Conservation (phyloP, 2,888 invertebrate genomes). For the Corbicula japonica region DNA sequence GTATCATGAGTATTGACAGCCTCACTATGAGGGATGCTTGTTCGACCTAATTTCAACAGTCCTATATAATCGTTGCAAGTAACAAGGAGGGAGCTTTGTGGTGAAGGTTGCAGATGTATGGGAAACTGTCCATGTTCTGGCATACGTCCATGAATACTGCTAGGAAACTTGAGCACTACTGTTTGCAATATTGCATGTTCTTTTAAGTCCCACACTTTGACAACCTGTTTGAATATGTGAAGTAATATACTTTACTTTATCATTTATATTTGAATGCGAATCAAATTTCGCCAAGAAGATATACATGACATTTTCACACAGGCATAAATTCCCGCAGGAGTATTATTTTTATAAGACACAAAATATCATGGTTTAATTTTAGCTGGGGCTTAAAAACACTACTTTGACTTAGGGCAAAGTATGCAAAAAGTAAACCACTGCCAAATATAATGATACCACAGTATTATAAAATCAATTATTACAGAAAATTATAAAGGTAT, state of each 20-base stretch:
- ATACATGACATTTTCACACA: no score
- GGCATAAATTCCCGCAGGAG: no score
- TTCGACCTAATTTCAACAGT: constrained; percentile 81
- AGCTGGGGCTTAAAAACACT: no score
- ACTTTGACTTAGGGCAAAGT: no score
- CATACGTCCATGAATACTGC: constrained; percentile 83
- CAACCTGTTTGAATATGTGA: no score
- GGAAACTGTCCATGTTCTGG: constrained; percentile 86
- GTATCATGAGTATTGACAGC: constrained; percentile 82
- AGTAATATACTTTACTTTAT: no score
- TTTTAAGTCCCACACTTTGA: constrained; percentile 86
- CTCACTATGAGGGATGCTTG: constrained; percentile 70
- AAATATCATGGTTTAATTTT: no score
- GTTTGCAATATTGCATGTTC: constrained; percentile 86
- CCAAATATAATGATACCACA: no score
- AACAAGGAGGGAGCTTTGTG: constrained; percentile 81
- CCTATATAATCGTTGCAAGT: constrained; percentile 86
- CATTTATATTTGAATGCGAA: neutral
- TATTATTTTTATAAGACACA: neutral
- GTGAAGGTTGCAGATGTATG: constrained; percentile 80
- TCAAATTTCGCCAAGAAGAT: no score
- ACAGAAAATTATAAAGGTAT: no score
- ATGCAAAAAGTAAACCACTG: no score
- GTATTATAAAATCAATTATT: no score
- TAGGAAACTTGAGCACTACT: constrained; percentile 84